Evolutionary conservation across 2,797 vertebrate genomes (phyloP).

Genomic region (Melanogrammus aeglefinus): DNA sequence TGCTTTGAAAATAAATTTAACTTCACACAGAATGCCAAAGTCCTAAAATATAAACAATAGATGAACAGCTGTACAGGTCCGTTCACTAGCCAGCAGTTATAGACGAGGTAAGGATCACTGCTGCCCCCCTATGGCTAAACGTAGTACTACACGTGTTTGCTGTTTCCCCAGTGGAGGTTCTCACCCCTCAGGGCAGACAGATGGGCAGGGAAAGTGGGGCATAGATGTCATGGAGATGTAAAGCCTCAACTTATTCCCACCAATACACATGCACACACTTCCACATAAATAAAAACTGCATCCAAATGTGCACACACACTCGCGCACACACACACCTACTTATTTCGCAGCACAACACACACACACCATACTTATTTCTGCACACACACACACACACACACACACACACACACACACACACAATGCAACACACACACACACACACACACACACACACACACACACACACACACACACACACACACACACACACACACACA

Average conservation of each 20-base stretch:
- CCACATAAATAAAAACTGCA: not conserved
- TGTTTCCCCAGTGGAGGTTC: not conserved
- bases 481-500: not conserved
- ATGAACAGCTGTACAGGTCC: not conserved
- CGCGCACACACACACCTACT: not conserved
- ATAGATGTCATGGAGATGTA: not conserved
- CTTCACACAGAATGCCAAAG: not conserved
- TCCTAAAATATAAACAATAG: not conserved
- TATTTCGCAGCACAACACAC: too few species aligned
- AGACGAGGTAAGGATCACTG: slow-evolving; percentile 19
- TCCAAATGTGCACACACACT: not conserved
- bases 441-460: not conserved
- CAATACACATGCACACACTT: slow-evolving; percentile 1
- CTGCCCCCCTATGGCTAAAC: slow-evolving; percentile 58
- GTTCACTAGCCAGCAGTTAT: not conserved
- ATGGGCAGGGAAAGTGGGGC: slow-evolving; percentile 25
- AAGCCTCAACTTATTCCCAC: slow-evolving; percentile 5
- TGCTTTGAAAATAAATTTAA: not conserved
- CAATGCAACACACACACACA: slow-evolving; percentile 11
- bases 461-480: too few species aligned
- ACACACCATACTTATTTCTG: too few species aligned
- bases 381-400: not conserved
- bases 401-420: slow-evolving; percentile 6
- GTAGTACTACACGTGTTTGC: slow-evolving; percentile 9
- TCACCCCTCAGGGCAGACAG: slow-evolving; percentile 30